A percentile compares a stretch with the other conserved stretches of the same genome.
Conservation (phyloP, 2,888 invertebrate genomes). For the Stenolophus ochropezus region DNA sequence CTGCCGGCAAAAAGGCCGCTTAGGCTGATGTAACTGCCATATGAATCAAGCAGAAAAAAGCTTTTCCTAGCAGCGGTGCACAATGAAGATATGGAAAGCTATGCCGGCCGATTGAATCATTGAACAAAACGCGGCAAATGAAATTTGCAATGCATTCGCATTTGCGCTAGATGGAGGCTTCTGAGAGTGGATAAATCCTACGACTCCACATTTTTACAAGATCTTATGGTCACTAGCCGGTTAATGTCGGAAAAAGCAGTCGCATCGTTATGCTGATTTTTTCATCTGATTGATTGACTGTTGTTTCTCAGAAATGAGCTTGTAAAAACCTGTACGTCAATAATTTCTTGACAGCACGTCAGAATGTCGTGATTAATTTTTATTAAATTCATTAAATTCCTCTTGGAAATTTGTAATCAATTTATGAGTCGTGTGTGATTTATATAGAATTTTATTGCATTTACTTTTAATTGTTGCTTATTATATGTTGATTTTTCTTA, state of each 20-base stretch:
- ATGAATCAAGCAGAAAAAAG: not conserved
- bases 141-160: constrained; percentile 45
- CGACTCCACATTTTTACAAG: constrained; percentile 49
- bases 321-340: constrained; percentile 42
- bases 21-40: not conserved
- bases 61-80: not conserved
- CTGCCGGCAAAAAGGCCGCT: not conserved
- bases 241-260: constrained; percentile 43
- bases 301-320: constrained; percentile 39
- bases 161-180: constrained; percentile 11
- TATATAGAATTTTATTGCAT: constrained; percentile 26
- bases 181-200: constrained; percentile 33
- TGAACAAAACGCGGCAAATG: constrained; percentile 22
- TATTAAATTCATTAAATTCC: constrained; percentile 56
- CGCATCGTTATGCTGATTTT: constrained; percentile 33
- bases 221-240: constrained; percentile 46
- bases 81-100: constrained; percentile 44
- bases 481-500: constrained; percentile 11
- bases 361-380: constrained; percentile 51
- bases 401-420: constrained; percentile 48
- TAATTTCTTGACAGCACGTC: constrained; percentile 50
- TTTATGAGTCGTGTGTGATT: constrained; percentile 41
- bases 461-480: constrained; percentile 38
- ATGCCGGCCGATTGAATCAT: constrained; percentile 39
- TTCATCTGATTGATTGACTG: constrained; percentile 51